Conservation (phyloP, 1,140 invertebrate species). For the Glossosoma conforme region DNA sequence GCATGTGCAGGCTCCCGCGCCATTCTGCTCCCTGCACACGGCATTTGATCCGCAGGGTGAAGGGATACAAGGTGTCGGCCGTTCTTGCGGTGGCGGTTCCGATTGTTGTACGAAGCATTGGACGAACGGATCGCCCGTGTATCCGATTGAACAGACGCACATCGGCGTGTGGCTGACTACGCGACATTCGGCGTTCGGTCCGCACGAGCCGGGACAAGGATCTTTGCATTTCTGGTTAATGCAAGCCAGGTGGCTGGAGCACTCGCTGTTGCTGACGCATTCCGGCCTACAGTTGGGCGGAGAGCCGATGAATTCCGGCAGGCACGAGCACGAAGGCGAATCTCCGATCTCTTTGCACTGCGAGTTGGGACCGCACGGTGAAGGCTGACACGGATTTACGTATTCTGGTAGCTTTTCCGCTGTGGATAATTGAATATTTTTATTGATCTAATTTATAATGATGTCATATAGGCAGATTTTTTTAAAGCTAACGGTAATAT, state of each 20-base stretch:
- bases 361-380: conserved; percentile 67
- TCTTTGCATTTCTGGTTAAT: conserved; percentile 64
- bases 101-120: conserved; percentile 43
- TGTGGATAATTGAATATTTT: conserved; percentile 36
- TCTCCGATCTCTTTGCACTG: conserved; percentile 57
- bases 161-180: conserved; percentile 62
- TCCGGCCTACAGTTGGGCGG: conserved; percentile 64
- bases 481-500: no score
- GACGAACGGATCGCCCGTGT: conserved; percentile 56
- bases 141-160: conserved; percentile 56
- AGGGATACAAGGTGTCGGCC: conserved; percentile 53
- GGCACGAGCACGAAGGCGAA: conserved; percentile 60
- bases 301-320: conserved; percentile 54
- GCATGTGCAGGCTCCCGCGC: conserved; percentile 60
- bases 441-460: conserved; percentile 5
- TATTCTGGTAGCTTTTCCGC: conserved; percentile 49
- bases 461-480: not conserved
- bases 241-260: conserved; percentile 57
- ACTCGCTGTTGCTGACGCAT: conserved; percentile 61
- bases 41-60: conserved; percentile 66
- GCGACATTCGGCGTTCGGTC: conserved; percentile 58
- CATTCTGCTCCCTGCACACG: conserved; percentile 56
- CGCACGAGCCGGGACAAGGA: conserved; percentile 62
- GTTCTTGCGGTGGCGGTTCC: conserved; percentile 36
- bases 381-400: conserved; percentile 60